Conservation (phyloP, 2,888 invertebrate species). For the Lacanobia wlatinum region DNA sequence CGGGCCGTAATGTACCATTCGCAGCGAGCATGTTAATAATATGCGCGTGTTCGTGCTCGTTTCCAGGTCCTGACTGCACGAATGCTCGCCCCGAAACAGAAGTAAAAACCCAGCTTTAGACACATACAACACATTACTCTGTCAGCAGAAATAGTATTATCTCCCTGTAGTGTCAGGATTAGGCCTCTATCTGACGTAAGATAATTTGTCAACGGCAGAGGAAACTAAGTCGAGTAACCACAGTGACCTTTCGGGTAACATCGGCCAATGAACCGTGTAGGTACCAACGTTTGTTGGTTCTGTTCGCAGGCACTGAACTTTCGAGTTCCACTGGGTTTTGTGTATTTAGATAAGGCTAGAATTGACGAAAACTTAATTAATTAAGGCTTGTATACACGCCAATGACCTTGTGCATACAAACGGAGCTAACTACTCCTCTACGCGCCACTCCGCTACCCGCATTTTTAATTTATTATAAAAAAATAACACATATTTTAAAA, state of each 20-base stretch:
- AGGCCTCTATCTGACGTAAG: not conserved
- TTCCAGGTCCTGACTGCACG: no score
- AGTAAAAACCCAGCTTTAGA: no score
- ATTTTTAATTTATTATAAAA: no score
- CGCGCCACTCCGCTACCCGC: no score
- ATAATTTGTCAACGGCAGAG: not conserved
- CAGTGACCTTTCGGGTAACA: not conserved
- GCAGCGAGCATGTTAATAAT: no score
- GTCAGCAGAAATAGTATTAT: not conserved
- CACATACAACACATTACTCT: not conserved
- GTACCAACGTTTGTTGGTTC: conserved; percentile 1
- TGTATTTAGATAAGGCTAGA: not conserved
- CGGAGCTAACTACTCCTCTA: no score
- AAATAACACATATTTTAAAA: no score
- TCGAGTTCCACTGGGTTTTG: not conserved
- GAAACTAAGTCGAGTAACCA: not conserved
- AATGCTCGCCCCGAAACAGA: no score
- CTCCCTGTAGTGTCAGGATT: not conserved
- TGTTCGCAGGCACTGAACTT: conserved; percentile 26
- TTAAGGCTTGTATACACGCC: no score
- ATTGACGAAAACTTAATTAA: not conserved
- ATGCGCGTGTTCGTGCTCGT: no score
- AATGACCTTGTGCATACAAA: no score
- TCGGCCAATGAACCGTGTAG: conserved; percentile 24
- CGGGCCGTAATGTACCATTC: no score